These are phyloP conservation scores for Trichomalopsis sarcophagae DNA, from an alignment of 1,140 invertebrate species.

Conservation along the genomic window DNA sequence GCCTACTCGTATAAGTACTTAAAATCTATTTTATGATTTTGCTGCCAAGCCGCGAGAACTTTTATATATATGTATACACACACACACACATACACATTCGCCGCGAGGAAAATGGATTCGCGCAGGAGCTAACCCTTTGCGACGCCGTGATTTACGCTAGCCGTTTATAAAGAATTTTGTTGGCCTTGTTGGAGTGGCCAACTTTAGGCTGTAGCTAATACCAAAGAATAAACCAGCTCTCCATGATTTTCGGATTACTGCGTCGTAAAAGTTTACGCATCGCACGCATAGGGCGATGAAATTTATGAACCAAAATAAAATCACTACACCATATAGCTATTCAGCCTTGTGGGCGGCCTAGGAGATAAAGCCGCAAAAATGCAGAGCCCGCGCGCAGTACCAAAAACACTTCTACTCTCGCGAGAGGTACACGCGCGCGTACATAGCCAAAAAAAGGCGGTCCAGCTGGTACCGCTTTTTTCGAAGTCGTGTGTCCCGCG, in stretches of 20 bases:
- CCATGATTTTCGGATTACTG: no score
- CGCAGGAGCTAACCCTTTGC: conserved; percentile 5
- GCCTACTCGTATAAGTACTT: conserved; percentile 31
- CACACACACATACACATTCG: no score
- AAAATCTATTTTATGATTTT: conserved; percentile 50
- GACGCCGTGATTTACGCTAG: not conserved
- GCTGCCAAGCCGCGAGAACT: not conserved
- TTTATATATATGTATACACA: not conserved
- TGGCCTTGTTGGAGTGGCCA: no score
- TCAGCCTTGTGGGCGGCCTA: no score
- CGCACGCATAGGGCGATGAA: no score
- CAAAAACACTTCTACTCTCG: not conserved
- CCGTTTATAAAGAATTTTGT: not conserved
- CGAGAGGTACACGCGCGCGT: not conserved
- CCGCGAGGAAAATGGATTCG: not conserved
- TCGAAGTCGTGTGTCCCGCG: not conserved
- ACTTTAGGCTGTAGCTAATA: not conserved
- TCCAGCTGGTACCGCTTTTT: conserved; percentile 17
- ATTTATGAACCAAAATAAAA: not conserved
- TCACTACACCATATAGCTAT: not conserved
- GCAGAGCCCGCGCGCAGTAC: not conserved
- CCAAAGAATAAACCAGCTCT: not conserved
- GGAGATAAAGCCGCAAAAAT: not conserved
- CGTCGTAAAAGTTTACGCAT: no score
- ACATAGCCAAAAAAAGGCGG: not conserved